Conservation (phyloP, 2,888 invertebrate genomes). For the Temnothorax unifasciatus region DNA sequence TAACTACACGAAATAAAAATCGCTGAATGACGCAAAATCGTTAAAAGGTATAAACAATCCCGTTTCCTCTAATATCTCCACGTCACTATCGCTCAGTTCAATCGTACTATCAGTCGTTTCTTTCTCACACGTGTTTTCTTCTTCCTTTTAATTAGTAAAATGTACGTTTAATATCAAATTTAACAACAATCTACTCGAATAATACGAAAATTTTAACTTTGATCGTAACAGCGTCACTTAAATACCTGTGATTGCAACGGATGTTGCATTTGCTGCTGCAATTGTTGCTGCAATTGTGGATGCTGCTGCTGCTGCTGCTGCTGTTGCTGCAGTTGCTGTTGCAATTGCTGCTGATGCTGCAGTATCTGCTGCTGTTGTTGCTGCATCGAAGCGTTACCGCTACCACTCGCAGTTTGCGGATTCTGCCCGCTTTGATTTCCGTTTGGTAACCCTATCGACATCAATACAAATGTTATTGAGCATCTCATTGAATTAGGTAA, state of each 20-base stretch:
- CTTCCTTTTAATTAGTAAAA: constrained; percentile 31
- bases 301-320: constrained; percentile 81
- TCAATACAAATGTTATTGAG: constrained; percentile 31
- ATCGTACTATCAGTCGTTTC: not conserved
- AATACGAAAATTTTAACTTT: constrained; percentile 62
- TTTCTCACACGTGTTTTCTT: not conserved
- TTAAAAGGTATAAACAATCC: too few relatives aligned
- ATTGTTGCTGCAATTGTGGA: constrained; percentile 87
- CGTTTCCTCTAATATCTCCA: not conserved
- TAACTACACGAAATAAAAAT: constrained; percentile 4
- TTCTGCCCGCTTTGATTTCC: constrained; percentile 81
- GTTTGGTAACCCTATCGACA: constrained; percentile 80
- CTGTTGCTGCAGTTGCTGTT: constrained; percentile 84
- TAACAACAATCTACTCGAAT: constrained; percentile 49
- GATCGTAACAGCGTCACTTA: constrained; percentile 79
- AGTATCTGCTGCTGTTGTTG: constrained; percentile 82
- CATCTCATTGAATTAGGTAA: not conserved
- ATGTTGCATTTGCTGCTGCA: constrained; percentile 87
- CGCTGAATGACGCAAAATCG: not conserved
- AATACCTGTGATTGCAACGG: constrained; percentile 87
- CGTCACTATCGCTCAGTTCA: not conserved
- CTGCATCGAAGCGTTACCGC: constrained; percentile 78
- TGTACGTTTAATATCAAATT: constrained; percentile 40
- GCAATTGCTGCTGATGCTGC: constrained; percentile 82
- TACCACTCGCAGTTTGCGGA: constrained; percentile 80